Base-by-base conservation (phyloP, 2,888 invertebrate genomes). In the Mantis religiosa region DNA sequence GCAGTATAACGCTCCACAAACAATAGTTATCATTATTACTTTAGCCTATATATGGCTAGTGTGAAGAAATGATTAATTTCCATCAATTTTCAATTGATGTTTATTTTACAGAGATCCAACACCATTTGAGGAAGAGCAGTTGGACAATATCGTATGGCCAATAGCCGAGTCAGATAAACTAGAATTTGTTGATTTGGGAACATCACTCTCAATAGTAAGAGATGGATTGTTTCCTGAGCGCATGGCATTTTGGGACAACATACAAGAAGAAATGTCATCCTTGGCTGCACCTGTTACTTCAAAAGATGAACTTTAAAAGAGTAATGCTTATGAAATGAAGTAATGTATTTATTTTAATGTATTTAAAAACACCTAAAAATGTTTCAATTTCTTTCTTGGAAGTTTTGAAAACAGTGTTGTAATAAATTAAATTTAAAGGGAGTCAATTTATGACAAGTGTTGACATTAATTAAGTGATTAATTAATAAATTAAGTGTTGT, bases 211-310 rank as follows among this genome's bases (percentile, higher is more conserved):
- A 27, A 85, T 90, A 9, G 30, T 85, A 28, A 83, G 83, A 8
- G 87, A 86, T 15, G 85, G 83, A 41, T 90, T 90, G 82, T 90
- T 89, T 81, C 83, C 83, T 2, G 87, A 89, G 25, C 89, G 90
- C 41, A 90, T 90, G 82, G 87, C 85, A 15, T 89, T 90, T 28
- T 90, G 90, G 90, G 90, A 90, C 14, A 34, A n/a, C 3, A 89
- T 89, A 15, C 87, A 87, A 7, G 71, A 87, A 7, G 28, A 87
- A 28, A 71, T 87, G 3, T 71, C 25, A 3, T 28, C 28, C 28
- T 25, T 20, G n/a, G 12, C 6, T 30, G 28, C 0, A 2, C 34
- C 82, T 25, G 9, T 34, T n/a, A 15, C 71, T 9, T 20, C 14
- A 8, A 89, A 86, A 54, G 88, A 89, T 41, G 88, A 89, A 83